Evolutionary conservation across 2,888 invertebrate genomes (phyloP).

Genomic region (Leptopilina myrica): DNA sequence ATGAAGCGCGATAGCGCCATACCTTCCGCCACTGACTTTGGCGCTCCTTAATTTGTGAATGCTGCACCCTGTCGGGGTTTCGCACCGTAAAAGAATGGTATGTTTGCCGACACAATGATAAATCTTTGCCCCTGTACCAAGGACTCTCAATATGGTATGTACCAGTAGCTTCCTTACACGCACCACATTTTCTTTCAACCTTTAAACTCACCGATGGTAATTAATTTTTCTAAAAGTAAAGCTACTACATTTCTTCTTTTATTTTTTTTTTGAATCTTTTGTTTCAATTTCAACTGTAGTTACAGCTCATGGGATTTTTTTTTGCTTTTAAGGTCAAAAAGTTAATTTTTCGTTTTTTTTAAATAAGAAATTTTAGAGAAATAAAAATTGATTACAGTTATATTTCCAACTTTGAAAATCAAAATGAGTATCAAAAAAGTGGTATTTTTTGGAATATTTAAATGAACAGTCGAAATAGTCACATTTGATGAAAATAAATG

Average conservation of each 20-base stretch:
- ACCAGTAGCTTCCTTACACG: constrained; percentile 60
- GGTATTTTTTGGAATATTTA: too few relatives aligned
- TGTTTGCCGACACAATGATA: constrained; percentile 73
- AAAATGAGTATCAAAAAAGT: too few relatives aligned
- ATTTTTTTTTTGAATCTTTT: not conserved
- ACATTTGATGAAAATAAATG: too few relatives aligned
- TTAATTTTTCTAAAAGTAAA: constrained; percentile 10
- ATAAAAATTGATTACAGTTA: too few relatives aligned
- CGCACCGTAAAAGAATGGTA: constrained; percentile 72
- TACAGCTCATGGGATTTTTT: too few relatives aligned
- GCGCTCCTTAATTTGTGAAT: constrained; percentile 75
- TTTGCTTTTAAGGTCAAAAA: too few relatives aligned
- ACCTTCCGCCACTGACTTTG: constrained; percentile 70
- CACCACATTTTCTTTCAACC: constrained; percentile 35
- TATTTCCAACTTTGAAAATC: too few relatives aligned
- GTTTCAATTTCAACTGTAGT: too few relatives aligned
- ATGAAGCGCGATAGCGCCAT: constrained; percentile 73
- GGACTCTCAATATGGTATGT: constrained; percentile 51
- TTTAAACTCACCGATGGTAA: constrained; percentile 27
- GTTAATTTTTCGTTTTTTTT: too few relatives aligned
- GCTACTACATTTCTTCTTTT: not conserved
- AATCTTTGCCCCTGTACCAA: constrained; percentile 63
- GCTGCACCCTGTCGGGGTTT: constrained; percentile 65
- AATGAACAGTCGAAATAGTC: too few relatives aligned
- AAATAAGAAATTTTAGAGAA: too few relatives aligned